Evolutionary conservation across 2,888 invertebrate species (phyloP), one percentile per base, ranked within the genome.

Genomic region (Chloroclysta siterata): DNA sequence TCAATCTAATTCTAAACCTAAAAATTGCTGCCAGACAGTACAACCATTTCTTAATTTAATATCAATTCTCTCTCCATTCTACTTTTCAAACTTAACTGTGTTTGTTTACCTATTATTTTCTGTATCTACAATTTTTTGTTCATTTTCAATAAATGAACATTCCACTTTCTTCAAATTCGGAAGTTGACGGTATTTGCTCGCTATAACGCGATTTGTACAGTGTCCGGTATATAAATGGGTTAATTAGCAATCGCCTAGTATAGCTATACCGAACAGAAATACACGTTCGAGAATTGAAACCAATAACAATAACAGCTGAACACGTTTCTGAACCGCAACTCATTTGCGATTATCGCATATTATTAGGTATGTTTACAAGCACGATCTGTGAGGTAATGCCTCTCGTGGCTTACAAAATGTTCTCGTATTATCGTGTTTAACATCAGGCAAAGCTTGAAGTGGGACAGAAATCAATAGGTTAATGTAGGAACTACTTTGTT

Each of bases 351-450:
- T 65, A 63, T 68, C 50, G 57, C 56, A 39, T 29, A 51, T 54
- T 51, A 39, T 39, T 39, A 39, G 36, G 11, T 39, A 56, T 60
- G 65, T 53, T 63, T 58, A 50, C 46, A 60, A 54, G 66, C 68
- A 70, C 64, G 70, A 68, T 61, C 48, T 65, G 46, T 63, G 54
- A 55, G 54, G 52, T 58, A 65, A 61, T 41, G 42, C 33, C n/a
- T 48, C 48, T 51, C 42, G 47, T 41, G 52, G 57, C 47, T 50
- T 53, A 59, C 41, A 59, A 54, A 41, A 14, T 5, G 13, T 17
- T 39, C 11, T 22, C 39, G n/a, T 55, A 47, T 39, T 22, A 55
- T 51, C 33, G n/a, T 33, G 44, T 51, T 15, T 58, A 29, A 4
- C 17, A 11, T 46, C 10, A 44, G 11, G 8, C 36, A 39, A 3